phyloP scores from a whole-genome alignment of 2,888 invertebrate genomes.

The Pollenia griseotomentosa region DNA sequence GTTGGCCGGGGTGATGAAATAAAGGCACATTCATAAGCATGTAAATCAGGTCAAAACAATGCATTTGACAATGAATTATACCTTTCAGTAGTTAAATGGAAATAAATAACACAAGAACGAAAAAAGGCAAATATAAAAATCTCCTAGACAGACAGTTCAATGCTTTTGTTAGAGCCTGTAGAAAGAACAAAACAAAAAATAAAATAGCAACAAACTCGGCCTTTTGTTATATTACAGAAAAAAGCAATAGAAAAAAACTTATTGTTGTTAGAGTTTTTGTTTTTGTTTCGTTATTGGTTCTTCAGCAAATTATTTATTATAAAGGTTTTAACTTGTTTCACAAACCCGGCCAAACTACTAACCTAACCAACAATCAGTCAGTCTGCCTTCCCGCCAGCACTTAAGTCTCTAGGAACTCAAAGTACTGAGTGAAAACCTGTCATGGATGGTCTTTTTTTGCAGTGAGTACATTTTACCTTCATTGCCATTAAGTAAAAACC shows the following conservation, averaged over 20 bases:
- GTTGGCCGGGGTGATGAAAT: not conserved
- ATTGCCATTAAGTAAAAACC: conserved; percentile 48
- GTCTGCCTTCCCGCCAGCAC: not conserved
- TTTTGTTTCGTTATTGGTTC: conserved; percentile 81
- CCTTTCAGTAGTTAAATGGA: conserved; percentile 60
- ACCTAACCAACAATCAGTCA: not conserved
- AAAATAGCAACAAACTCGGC: conserved; percentile 9
- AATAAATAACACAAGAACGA: conserved; percentile 36
- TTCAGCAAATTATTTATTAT: conserved; percentile 81
- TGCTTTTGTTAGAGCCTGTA: conserved; percentile 1
- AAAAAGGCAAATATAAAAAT: conserved; percentile 58
- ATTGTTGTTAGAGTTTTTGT: conserved; percentile 19
- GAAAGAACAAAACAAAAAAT: not conserved
- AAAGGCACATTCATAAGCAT: conserved; percentile 77
- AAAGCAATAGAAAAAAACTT: conserved; percentile 34
- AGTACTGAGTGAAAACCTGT: conserved; percentile 20
- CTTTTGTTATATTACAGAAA: conserved; percentile 1
- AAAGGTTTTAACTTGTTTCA: conserved; percentile 61
- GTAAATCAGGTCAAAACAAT: conserved; percentile 84
- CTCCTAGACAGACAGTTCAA: conserved; percentile 69
- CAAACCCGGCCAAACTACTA: not conserved
- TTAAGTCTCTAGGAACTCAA: not conserved
- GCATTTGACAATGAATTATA: conserved; percentile 83
- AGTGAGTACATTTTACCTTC: conserved; percentile 51
- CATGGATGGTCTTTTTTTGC: conserved; percentile 25